Conservation (phyloP, 2,113 vertebrate species). For the Ciconia boyciana region DNA sequence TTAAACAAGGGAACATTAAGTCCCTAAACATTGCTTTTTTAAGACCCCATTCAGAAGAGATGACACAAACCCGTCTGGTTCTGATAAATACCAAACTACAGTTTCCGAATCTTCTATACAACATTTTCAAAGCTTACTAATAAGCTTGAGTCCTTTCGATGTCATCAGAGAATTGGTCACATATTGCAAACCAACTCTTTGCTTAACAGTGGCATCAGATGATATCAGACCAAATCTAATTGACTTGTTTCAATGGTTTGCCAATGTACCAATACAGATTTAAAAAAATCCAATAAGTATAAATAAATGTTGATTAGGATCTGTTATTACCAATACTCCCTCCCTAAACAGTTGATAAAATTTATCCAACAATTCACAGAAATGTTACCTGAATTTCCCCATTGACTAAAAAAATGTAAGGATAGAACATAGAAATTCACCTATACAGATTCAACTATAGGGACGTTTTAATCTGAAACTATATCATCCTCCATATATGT, state of each 20-base stretch:
- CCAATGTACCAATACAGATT: background rate
- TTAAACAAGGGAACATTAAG: background rate
- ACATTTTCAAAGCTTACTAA: background rate
- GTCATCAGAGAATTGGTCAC: background rate
- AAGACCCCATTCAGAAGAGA: background rate
- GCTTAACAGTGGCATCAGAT: background rate
- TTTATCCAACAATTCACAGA: background rate
- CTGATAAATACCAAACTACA: background rate
- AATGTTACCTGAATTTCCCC: background rate
- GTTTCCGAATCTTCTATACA: background rate
- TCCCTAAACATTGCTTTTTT: background rate
- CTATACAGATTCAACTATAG: accelerated
- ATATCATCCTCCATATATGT: background rate
- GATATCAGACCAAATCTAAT: background rate
- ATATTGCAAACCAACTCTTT: background rate
- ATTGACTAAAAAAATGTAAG: background rate
- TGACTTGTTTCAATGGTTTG: background rate
- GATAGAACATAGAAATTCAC: background rate
- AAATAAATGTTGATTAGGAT: background rate
- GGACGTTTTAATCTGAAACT: background rate
- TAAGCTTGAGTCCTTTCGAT: background rate
- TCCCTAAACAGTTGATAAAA: background rate
- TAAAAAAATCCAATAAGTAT: accelerated
- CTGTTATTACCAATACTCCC: background rate
- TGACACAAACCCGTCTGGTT: background rate